These are phyloP conservation scores for Ypsolopha sequella DNA, from an alignment of 2,888 invertebrate species.

Conservation along the genomic window DNA sequence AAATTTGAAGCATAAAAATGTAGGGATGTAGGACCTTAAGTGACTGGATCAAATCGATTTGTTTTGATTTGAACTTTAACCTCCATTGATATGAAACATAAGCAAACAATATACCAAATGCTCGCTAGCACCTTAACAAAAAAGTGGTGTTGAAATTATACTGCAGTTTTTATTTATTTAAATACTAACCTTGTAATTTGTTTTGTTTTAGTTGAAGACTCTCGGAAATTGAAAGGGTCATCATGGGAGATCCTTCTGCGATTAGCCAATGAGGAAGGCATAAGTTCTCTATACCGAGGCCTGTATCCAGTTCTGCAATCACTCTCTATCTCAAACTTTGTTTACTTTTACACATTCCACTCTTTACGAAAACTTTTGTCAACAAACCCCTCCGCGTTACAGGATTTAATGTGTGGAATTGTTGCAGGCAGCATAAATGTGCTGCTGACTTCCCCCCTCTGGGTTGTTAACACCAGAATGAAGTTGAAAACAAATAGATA, in stretches of 20 bases:
- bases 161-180: too few species aligned
- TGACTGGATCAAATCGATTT: too few species aligned
- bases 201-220: conserved; percentile 76
- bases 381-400: conserved; percentile 73
- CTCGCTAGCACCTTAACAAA: too few species aligned
- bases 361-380: conserved; percentile 74
- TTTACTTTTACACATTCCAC: conserved; percentile 96
- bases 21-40: too few species aligned
- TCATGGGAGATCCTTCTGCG: conserved; percentile 76
- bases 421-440: conserved; percentile 89
- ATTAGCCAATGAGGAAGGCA: conserved; percentile 75
- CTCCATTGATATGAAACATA: too few species aligned
- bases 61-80: too few species aligned
- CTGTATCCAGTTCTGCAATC: conserved; percentile 86
- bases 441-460: conserved; percentile 86
- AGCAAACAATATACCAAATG: too few species aligned
- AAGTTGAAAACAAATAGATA: conserved; percentile 78
- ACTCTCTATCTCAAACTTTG: conserved; percentile 90
- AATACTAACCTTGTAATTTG: too few species aligned
- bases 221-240: conserved; percentile 73
- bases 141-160: too few species aligned
- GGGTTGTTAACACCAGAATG: conserved; percentile 92
- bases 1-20: too few species aligned
- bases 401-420: conserved; percentile 82
- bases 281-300: conserved; percentile 81